These are phyloP conservation scores for Ondatra zibethicus DNA, from an alignment of 2,113 vertebrate genomes.

Conservation along the genomic window DNA sequence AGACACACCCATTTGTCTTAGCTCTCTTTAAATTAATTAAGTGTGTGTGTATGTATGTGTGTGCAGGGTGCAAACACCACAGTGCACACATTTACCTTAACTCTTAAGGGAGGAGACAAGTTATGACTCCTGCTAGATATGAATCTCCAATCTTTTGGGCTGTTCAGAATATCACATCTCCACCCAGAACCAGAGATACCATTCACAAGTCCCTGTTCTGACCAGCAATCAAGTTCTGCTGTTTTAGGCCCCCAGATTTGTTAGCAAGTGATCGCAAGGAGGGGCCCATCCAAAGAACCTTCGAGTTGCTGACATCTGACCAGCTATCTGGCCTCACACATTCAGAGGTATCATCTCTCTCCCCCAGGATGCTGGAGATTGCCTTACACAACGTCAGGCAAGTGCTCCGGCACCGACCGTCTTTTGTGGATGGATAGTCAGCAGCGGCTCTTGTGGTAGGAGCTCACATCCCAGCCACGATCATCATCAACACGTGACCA, in stretches of 20 bases:
- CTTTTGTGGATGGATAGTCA: not conserved
- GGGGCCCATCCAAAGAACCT: not conserved
- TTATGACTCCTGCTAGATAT: not conserved
- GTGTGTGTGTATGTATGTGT: not conserved
- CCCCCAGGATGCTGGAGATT: not conserved
- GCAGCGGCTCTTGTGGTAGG: not conserved
- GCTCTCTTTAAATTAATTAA: not conserved
- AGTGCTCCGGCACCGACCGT: not conserved
- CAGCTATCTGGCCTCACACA: not conserved
- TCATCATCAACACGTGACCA: not conserved
- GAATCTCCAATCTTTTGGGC: not conserved
- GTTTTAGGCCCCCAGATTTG: not conserved
- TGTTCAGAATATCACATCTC: not conserved
- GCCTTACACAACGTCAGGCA: not conserved
- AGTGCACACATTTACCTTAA: not conserved
- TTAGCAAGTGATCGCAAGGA: not conserved
- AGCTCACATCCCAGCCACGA: not conserved
- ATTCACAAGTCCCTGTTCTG: not conserved
- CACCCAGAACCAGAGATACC: not conserved
- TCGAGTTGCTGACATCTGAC: not conserved
- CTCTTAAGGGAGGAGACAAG: not conserved
- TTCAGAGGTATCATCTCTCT: not conserved
- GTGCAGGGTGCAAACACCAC: not conserved
- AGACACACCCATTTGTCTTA: not conserved
- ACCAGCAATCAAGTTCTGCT: not conserved